Base-by-base conservation (phyloP, 2,888 invertebrate species). In the Luperina nickerlii region DNA sequence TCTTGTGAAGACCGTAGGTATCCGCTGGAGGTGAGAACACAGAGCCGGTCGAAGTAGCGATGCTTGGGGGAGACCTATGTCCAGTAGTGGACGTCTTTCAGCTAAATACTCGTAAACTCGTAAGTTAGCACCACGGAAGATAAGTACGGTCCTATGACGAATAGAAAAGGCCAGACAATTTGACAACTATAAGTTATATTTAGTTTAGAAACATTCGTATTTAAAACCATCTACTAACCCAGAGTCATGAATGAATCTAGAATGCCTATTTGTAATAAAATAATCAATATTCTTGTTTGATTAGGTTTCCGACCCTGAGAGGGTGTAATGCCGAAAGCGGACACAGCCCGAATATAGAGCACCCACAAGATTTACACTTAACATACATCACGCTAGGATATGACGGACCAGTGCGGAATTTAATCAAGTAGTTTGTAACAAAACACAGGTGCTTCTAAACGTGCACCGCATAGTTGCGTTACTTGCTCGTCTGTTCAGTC, bases 401-500 rank as follows among this genome's bases (percentile, higher is more conserved):
- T 90, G 87, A 90, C 84, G 86, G 83, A 88, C 83, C 85, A 82
- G 75, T 90, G 76, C 45, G 89, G 90, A 91, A 91, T 90, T 91
- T 92, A 92, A 92, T 92, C 91, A 91, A 91, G 91, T 87, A 90
- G 86, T 88, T 89, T 82, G 82, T 78, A 87, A 88, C 90, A 90
- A 90, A 91, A 89, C 92, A 89, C 92, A 92, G 92, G 92, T 92
- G 91, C 83, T 88, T 85, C 77, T 87, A 90, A 91, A 90, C 87
- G 91, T 90, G 89, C 89, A 88, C 86, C 87, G 90, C 89, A 90
- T 85, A 80, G 70, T 83, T 78, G 72, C 42, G 79, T 79, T 81
- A 66, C 72, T 83, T 85, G 91, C 89, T 90, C 89, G 90, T 90
- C 87, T 88, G 67, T 63, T 54, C 62, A 70, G 81, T 73, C 79